Evolutionary conservation across 2,797 vertebrate genomes (phyloP).

Genomic region (Lepilemur ruficaudatus): DNA sequence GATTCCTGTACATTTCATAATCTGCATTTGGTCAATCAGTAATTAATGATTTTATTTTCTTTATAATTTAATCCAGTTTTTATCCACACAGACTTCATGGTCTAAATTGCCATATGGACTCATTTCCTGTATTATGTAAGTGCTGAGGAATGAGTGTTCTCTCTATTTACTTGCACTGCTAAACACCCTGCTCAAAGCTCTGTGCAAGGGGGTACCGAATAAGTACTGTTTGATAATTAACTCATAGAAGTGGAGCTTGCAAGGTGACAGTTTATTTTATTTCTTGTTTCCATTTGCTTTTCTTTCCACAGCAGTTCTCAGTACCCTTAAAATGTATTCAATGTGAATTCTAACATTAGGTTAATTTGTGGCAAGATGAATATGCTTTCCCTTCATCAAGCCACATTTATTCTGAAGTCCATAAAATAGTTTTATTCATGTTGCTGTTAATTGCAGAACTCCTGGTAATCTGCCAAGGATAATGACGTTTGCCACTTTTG

Average conservation of each 20-base stretch:
- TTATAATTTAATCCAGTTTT: constrained; percentile 27
- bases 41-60: constrained; percentile 28
- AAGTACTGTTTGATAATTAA: constrained; percentile 28
- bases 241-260: not conserved
- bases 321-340: constrained; percentile 58
- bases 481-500: constrained; percentile 68
- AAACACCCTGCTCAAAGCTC: not conserved
- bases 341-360: constrained; percentile 42
- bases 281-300: constrained; percentile 61
- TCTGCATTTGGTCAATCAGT: not conserved
- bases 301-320: constrained; percentile 14
- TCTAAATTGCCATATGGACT: not conserved
- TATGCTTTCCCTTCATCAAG: constrained; percentile 57
- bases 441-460: constrained; percentile 63
- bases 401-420: constrained; percentile 63
- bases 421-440: constrained; percentile 56
- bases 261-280: constrained; percentile 50
- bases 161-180: not conserved
- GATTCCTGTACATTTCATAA: not conserved
- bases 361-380: constrained; percentile 44
- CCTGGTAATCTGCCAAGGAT: constrained; percentile 57
- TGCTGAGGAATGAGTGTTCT: not conserved
- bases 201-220: not conserved
- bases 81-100: not conserved
- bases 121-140: not conserved